Evolutionary conservation across 2,888 invertebrate genomes (phyloP), one percentile per base, ranked within the genome.

Genomic region (Stramonita haemastoma): DNA sequence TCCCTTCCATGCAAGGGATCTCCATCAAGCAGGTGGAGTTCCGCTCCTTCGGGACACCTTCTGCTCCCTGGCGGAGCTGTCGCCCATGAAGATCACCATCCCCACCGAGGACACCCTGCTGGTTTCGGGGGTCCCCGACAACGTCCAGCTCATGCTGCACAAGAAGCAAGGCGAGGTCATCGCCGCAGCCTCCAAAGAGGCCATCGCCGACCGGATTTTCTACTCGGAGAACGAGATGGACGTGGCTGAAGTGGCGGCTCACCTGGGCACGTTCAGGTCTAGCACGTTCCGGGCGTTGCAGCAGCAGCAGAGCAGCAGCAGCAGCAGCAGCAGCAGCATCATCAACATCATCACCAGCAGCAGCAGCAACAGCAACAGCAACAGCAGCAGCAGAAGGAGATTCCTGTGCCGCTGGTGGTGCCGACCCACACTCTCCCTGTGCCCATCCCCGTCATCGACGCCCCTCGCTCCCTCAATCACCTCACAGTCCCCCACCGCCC

Each of bases 61-160:
- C 90, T 94, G 94, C 88, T 93, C 93, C 57, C 88, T 93, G 4
- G 90, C 91, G 1, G 94, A 94, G 22, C 89, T 93, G 22, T 91
- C 92, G 29, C 93, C 94, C 15, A 73, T 94, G 91, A 94, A 94
- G 90, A 90, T 94, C 56, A 94, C 93, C 34, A 92, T 94, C 88
- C 94, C 94, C 2, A 90, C 92, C 19, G 91, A 93, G 60, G 94
- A 94, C 90, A 93, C 94, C 26, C 89, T 94, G 70, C 92, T 94
- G 56, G 90, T 94, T 89, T 93, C 94, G 32, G 94, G 93, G 57
- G 86, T 94, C 60, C 92, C 91, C 56, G 92, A 93, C 26, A 93
- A 92, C 90, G 91, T 93, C 1, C 94, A 94, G 89, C 79, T 94
- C 8, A 92, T 94, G 60, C 91, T 94, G 17, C 94, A 94, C 90